Base-by-base conservation (phyloP, 2,797 vertebrate species). In the Muraenolepis orangiensis region DNA sequence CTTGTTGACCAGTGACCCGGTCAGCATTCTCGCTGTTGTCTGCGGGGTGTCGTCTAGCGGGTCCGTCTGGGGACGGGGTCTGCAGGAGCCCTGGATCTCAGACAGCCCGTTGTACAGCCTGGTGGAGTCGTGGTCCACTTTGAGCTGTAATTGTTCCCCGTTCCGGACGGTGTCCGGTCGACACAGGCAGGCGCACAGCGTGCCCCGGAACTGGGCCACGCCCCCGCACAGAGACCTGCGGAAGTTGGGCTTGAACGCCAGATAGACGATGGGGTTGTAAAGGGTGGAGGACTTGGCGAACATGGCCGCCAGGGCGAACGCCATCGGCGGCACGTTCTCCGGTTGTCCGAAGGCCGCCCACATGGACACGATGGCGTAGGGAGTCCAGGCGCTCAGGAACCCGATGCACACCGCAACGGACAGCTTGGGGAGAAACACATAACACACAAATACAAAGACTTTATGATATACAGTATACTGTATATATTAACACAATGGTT, bases 251-350 rank as follows among this genome's bases (percentile, higher is more conserved):
- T 96, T 95, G 84, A 96, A 90, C 26, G 93, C 85, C 87, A 96
- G 89, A 80, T 94, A 94, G 70, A 95, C 86, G 72, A 95, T 81
- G 0, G 95, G 95, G 85, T 95, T 96, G 88, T 96, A 95, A 85
- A 95, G 91, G 0, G 95, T 95, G 0, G 95, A 96, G 77, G 95
- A 95, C 84, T 96, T 96, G 82, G 95, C 95, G 77, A 93, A 95
- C 57, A 88, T 85, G 0, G 95, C 93, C 0, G 94, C 95, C 71
- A 95, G 46, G 78, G 95, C 95, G 0, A 95, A 95, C 51, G 93
- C 94, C 85, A 95, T 88, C 0, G 89, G 91, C 0, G 95, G 95
- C 29, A 96, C 89, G 34, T 73, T 76, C 29, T 75, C 67, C 70
- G 92, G 66, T 0, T 93, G 85, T 2, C 92, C 89, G 0, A 95